These are phyloP conservation scores for Crematogaster levior DNA, from an alignment of 2,888 invertebrate genomes.

Conservation along the genomic window DNA sequence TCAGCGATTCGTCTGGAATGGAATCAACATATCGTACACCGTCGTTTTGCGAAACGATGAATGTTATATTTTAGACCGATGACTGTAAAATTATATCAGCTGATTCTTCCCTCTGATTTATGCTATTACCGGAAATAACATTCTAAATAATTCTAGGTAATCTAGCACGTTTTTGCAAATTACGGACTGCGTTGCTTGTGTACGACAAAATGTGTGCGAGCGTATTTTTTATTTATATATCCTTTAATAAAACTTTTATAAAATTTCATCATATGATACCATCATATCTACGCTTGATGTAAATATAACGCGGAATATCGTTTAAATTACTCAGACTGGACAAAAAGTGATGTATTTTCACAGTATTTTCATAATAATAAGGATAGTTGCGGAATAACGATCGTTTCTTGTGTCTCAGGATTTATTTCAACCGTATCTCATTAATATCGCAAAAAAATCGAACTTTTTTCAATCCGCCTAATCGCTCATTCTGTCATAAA, in stretches of 20 bases:
- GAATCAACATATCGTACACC: not conserved
- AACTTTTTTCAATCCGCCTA: not conserved
- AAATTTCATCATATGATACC: not conserved
- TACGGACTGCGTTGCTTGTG: no score
- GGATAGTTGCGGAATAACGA: not conserved
- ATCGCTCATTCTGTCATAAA: not conserved
- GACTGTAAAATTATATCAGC: not conserved
- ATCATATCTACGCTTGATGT: not conserved
- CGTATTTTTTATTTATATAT: no score
- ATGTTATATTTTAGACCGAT: constrained; percentile 4
- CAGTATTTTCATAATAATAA: no score
- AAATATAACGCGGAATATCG: not conserved
- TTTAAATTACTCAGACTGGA: not conserved
- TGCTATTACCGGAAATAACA: not conserved
- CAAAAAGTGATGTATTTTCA: not conserved
- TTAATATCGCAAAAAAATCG: not conserved
- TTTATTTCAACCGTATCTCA: not conserved
- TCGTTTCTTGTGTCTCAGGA: not conserved
- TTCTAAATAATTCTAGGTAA: not conserved
- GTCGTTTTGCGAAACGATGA: not conserved
- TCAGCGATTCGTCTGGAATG: constrained; percentile 43
- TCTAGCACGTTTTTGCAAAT: not conserved
- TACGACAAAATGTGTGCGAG: no score
- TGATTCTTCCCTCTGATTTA: not conserved
- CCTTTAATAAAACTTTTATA: not conserved